Evolutionary conservation across 2,113 vertebrate genomes (phyloP).

Genomic region (Chaenogobius annularis): DNA sequence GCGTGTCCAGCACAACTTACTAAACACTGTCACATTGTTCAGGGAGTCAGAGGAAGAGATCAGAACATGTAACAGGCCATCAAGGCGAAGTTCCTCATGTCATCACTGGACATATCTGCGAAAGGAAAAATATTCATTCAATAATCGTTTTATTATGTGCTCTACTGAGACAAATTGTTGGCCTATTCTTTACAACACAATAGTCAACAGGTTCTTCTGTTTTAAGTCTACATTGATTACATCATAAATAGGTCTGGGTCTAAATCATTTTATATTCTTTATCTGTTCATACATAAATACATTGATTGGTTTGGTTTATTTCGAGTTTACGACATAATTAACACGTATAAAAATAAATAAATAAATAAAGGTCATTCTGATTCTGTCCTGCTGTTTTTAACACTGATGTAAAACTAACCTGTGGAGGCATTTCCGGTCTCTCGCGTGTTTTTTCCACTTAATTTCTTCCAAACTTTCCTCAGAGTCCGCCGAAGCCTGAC

Average conservation of each 20-base stretch:
- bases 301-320: no score
- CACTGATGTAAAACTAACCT: background rate
- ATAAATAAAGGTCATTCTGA: no score
- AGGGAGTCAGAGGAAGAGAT: conserved; percentile 5
- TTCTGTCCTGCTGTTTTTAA: no score
- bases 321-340: no score
- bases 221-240: no score
- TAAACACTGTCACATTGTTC: conserved; percentile 23
- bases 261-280: no score
- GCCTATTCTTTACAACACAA: background rate
- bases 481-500: conserved; percentile 45
- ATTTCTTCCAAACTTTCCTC: conserved; percentile 49
- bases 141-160: background rate
- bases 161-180: background rate
- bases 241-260: no score
- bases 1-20: background rate
- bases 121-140: conserved; percentile 2
- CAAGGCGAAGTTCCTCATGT: conserved; percentile 65
- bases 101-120: conserved; percentile 58
- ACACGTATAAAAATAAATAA: no score
- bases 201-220: no score
- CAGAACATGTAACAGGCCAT: conserved; percentile 73
- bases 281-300: no score
- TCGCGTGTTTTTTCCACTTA: conserved; percentile 17
- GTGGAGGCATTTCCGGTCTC: background rate